Conservation (phyloP, 1,140 invertebrate species). For the Pseudomyrmex sp. region DNA sequence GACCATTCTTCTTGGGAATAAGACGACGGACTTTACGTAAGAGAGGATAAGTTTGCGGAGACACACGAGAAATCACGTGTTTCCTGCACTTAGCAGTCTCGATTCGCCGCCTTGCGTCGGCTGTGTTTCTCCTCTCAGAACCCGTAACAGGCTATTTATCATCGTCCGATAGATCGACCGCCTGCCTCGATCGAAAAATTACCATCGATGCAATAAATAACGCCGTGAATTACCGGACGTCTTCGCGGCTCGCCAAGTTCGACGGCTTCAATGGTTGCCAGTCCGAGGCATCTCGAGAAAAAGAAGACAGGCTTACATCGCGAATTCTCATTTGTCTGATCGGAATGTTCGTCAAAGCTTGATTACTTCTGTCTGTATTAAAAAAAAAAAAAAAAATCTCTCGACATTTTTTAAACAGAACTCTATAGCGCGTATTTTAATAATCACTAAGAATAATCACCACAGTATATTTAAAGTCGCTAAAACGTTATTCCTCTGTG, state of each 20-base stretch:
- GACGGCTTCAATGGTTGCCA: conserved; percentile 26
- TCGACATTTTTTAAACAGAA: not conserved
- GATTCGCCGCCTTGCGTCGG: conserved; percentile 23
- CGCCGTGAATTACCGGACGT: conserved; percentile 54
- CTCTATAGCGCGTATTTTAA: not conserved
- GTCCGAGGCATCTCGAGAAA: not conserved
- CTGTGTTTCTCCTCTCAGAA: conserved; percentile 37
- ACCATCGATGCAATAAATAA: conserved; percentile 77
- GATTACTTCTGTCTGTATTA: conserved; percentile 16
- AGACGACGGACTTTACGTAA: conserved; percentile 24
- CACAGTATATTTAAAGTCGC: too few relatives aligned
- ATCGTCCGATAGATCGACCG: conserved; percentile 52
- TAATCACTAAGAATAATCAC: not conserved
- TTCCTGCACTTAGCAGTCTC: conserved; percentile 28
- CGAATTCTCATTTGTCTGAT: conserved; percentile 45
- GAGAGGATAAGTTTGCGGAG: conserved; percentile 28
- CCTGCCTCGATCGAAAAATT: conserved; percentile 69
- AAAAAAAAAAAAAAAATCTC: not conserved
- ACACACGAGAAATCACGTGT: conserved; percentile 18
- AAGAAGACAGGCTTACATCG: conserved; percentile 13
- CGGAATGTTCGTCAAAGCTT: conserved; percentile 37
- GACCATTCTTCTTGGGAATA: conserved; percentile 33
- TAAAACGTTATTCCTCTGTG: too few relatives aligned
- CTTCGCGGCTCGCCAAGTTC: conserved; percentile 48
- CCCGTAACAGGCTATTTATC: conserved; percentile 49